Base-by-base conservation (phyloP, 2,888 invertebrate species). In the Tetramorium bicarinatum region DNA sequence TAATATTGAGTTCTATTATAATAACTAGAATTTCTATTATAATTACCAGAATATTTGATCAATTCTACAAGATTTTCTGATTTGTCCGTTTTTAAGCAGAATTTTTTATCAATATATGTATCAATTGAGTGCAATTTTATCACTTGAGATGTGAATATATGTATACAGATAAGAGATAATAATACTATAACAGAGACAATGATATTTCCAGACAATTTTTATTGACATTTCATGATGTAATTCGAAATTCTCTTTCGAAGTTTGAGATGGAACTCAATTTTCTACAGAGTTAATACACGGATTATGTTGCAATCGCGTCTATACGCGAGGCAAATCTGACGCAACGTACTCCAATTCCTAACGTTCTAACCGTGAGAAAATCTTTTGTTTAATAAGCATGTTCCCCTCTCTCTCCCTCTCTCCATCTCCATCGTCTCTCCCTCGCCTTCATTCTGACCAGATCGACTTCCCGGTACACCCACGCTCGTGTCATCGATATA, bases 401-500 rank as follows among this genome's bases (percentile, higher is more conserved):
- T 54, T 61, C 15, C 59, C 21, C 66, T 67, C 82, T 25, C 38
- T 9, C 41, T 41, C 41, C 9, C 82, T 25, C 38, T 9, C 41
- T 41, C 41, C 9, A 1, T 41, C 9, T 41, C 41, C 9, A 7
- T 41, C 41, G 13, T 41, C 41, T 74, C 54, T 52, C 29, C 41
- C 15, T 47, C 41, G 15, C 47, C 29, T 67, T 59, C 59, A 34
- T 69, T 47, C 41, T 34, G 71, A 38, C 54, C 72, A 88, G 91
- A 86, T 91, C 91, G 87, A 85, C 86, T 88, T 88, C 89, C 88
- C 77, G 88, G 82, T 87, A 88, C 90, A 86, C 91, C 91, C 89
- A 91, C 91, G 89, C 86, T 76, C 77, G 87, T 87, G 90, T 90
- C 91, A 91, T 90, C 90, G 90, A 89, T 87, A 91, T 90, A 91